These are phyloP conservation scores for Physella acuta DNA, from an alignment of 1,140 invertebrate genomes.

Conservation along the genomic window DNA sequence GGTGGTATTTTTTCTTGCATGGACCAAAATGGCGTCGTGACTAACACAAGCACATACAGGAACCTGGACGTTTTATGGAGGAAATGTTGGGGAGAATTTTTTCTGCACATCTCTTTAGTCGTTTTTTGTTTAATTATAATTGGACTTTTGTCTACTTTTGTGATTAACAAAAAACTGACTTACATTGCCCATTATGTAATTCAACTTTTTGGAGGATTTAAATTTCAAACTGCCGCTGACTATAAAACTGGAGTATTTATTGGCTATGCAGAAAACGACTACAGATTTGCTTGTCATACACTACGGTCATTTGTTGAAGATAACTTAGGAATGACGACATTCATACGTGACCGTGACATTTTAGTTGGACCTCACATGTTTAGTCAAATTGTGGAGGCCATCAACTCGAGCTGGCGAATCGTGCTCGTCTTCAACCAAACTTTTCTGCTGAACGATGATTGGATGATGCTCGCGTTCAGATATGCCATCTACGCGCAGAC, in stretches of 20 bases:
- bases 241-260: conserved; percentile 10
- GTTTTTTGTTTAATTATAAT: neutral
- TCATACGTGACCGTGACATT: conserved; percentile 1
- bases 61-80: conserved; percentile 4
- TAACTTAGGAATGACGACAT: neutral
- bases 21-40: neutral
- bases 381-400: conserved; percentile 1
- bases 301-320: neutral
- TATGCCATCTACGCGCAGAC: neutral
- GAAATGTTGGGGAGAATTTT: conserved; percentile 9
- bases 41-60: too few relatives aligned
- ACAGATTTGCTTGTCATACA: conserved; percentile 4
- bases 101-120: neutral
- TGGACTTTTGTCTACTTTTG: neutral
- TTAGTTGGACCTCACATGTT: neutral
- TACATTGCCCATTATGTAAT: neutral
- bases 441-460: conserved; percentile 4
- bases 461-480: neutral
- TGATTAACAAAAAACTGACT: conserved; percentile 1
- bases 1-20: neutral
- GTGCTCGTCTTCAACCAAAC: neutral
- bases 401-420: conserved; percentile 11
- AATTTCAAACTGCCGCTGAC: neutral
- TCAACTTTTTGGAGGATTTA: neutral
- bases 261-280: conserved; percentile 8